phyloP scores from a whole-genome alignment of 1,140 invertebrate species.

The Zaprionus nigranus region DNA sequence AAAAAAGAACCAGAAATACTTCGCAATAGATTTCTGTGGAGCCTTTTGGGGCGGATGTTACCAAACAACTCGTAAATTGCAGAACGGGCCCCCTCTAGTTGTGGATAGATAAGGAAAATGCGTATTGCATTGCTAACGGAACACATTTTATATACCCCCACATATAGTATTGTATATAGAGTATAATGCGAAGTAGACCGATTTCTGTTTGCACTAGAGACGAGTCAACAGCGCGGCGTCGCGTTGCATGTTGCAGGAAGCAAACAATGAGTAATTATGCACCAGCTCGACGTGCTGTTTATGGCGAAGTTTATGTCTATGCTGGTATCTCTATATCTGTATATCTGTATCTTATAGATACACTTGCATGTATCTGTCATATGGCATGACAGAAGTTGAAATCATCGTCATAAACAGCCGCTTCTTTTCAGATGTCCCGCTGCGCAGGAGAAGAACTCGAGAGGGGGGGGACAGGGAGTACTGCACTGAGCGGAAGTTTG shows the following conservation, averaged over 20 bases:
- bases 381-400: constrained; percentile 48
- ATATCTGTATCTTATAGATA: constrained; percentile 36
- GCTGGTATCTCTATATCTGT: constrained; percentile 13
- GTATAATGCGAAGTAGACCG: constrained; percentile 40
- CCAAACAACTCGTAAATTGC: constrained; percentile 15
- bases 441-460: constrained; percentile 15
- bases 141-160: constrained; percentile 15
- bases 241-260: constrained; percentile 76
- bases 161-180: constrained; percentile 28
- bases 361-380: constrained; percentile 11
- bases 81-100: constrained; percentile 10
- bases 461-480: neutral
- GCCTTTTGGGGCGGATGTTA: constrained; percentile 41
- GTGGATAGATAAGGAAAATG: constrained; percentile 63
- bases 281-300: constrained; percentile 49
- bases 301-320: constrained; percentile 38
- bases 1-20: constrained; percentile 8
- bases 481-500: constrained; percentile 71
- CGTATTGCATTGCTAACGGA: constrained; percentile 68
- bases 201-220: constrained; percentile 57
- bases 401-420: constrained; percentile 66
- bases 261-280: constrained; percentile 76
- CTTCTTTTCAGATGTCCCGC: constrained; percentile 23
- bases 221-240: constrained; percentile 40
- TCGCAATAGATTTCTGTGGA: constrained; percentile 33